These are phyloP conservation scores for Synanthedon vespiformis DNA, from an alignment of 2,888 invertebrate species.

Conservation along the genomic window DNA sequence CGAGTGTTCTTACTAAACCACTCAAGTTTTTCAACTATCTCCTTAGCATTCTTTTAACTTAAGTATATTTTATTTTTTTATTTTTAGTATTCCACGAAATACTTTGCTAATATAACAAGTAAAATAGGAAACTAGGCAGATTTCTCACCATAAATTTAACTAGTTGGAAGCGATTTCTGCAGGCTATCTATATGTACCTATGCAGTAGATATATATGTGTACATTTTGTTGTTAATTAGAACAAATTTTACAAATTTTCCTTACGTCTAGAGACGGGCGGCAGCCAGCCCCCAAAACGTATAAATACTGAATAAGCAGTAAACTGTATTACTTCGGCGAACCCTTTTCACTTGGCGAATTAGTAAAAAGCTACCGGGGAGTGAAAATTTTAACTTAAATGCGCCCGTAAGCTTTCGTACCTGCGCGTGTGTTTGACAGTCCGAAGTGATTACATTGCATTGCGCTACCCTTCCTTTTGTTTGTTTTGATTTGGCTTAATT, in stretches of 20 bases:
- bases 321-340: conserved; percentile 70
- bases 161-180: too few relatives aligned
- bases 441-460: conserved; percentile 60
- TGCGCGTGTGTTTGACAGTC: conserved; percentile 67
- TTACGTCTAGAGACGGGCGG: conserved; percentile 53
- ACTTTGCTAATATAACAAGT: too few relatives aligned
- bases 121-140: too few relatives aligned
- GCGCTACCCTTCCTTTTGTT: conserved; percentile 53
- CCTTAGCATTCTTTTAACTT: too few relatives aligned
- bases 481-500: conserved; percentile 63
- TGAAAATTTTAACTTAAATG: conserved; percentile 70
- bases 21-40: too few relatives aligned
- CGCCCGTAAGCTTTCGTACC: conserved; percentile 54
- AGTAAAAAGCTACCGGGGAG: conserved; percentile 70
- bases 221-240: conserved; percentile 22
- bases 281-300: conserved; percentile 58
- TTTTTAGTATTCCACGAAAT: too few relatives aligned
- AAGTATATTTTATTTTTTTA: too few relatives aligned
- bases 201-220: conserved; percentile 1
- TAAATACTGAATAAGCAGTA: conserved; percentile 72
- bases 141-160: too few relatives aligned
- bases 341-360: conserved; percentile 72
- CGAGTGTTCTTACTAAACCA: too few relatives aligned
- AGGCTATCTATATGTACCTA: neutral
- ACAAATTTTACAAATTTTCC: conserved; percentile 55